phyloP scores from a whole-genome alignment of 2,797 vertebrate genomes.

The Pseudocheirus occidentalis region DNA sequence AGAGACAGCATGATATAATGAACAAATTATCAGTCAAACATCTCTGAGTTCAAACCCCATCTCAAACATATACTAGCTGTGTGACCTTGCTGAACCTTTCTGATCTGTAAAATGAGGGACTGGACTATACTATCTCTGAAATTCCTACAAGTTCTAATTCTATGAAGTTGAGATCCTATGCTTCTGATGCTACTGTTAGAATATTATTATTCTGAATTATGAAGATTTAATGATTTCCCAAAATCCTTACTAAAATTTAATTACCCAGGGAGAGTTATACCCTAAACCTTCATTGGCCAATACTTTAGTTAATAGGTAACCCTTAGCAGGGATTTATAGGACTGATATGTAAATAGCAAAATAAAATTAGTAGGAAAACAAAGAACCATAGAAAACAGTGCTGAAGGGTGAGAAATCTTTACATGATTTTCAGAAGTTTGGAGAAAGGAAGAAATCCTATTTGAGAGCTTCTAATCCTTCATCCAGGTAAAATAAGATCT shows the following conservation, averaged over 20 bases:
- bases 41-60: background rate
- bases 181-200: background rate
- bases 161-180: background rate
- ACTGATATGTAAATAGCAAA: background rate
- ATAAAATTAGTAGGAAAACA: background rate
- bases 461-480: background rate
- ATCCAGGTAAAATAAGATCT: background rate
- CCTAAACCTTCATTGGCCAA: background rate
- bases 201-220: background rate
- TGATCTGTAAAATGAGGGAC: background rate
- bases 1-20: background rate
- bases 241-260: background rate
- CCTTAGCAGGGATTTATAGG: background rate
- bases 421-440: background rate
- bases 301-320: background rate
- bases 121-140: background rate
- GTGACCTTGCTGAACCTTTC: background rate
- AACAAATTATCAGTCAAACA: background rate
- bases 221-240: background rate
- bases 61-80: background rate
- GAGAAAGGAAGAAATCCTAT: background rate
- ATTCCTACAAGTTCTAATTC: background rate
- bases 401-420: background rate
- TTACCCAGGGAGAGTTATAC: background rate
- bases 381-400: background rate